Evolutionary conservation across 2,113 vertebrate species (phyloP).

Genomic region (Microtus ochrogaster): DNA sequence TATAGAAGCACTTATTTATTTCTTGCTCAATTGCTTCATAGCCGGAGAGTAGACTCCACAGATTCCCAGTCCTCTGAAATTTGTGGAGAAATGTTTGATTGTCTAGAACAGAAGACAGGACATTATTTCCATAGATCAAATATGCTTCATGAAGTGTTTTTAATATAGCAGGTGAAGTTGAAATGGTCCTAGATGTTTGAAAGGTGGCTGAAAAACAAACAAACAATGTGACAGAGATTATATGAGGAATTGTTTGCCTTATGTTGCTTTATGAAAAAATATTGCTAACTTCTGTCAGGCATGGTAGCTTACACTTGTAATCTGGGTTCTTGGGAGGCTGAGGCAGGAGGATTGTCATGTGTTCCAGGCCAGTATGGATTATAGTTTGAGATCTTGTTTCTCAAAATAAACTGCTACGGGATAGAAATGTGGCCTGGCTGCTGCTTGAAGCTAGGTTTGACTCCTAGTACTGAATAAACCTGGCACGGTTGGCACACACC

Average conservation of each 20-base stretch:
- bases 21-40: background rate
- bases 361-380: background rate
- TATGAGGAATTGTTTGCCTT: background rate
- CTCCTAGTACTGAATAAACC: background rate
- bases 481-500: background rate
- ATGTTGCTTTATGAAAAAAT: background rate
- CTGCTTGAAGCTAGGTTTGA: background rate
- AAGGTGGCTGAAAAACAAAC: background rate
- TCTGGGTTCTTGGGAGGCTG: background rate
- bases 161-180: background rate
- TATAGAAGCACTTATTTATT: constrained; percentile 40
- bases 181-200: background rate
- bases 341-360: background rate
- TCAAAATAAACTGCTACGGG: background rate
- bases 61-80: background rate
- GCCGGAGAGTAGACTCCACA: background rate
- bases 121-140: background rate
- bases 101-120: background rate
- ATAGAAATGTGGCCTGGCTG: background rate
- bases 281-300: background rate
- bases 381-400: background rate
- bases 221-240: background rate
- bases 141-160: background rate
- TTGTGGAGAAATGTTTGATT: constrained; percentile 16
- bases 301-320: background rate